These are phyloP conservation scores for Oxygymnocypris stewartii DNA, from an alignment of 2,113 vertebrate genomes.

Conservation along the genomic window DNA sequence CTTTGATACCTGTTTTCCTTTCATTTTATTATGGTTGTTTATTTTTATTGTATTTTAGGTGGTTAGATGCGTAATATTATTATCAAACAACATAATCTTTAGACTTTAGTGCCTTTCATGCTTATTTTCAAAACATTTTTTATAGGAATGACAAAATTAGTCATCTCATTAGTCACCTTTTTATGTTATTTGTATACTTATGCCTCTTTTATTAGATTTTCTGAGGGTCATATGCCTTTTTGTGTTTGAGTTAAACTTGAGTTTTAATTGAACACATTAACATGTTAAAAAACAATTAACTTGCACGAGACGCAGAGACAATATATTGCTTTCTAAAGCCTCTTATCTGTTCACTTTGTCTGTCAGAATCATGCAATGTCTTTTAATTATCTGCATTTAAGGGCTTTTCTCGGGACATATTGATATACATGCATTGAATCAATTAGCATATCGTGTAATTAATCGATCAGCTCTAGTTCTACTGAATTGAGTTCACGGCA, in stretches of 20 bases:
- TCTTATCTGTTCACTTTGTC: neutral
- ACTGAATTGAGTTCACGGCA: neutral
- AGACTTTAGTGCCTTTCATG: constrained; percentile 15
- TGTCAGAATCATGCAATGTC: neutral
- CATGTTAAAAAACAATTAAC: neutral
- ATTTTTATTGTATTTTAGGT: neutral
- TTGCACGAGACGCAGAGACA: neutral
- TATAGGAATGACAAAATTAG: neutral
- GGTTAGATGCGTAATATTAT: neutral
- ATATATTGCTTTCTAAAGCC: neutral
- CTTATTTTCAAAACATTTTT: neutral
- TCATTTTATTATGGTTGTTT: neutral
- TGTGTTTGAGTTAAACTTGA: neutral
- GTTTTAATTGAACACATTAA: neutral
- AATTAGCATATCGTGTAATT: constrained; percentile 3
- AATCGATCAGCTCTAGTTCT: neutral
- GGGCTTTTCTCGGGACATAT: neutral
- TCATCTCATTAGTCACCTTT: constrained; percentile 3
- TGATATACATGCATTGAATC: neutral
- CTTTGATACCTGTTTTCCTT: neutral
- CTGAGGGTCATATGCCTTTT: neutral
- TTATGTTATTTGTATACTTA: neutral
- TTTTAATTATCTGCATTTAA: neutral
- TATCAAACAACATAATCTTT: neutral
- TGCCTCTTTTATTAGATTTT: neutral